Conservation (phyloP, 2,888 invertebrate genomes). For the Tromatobia lineatoria region DNA sequence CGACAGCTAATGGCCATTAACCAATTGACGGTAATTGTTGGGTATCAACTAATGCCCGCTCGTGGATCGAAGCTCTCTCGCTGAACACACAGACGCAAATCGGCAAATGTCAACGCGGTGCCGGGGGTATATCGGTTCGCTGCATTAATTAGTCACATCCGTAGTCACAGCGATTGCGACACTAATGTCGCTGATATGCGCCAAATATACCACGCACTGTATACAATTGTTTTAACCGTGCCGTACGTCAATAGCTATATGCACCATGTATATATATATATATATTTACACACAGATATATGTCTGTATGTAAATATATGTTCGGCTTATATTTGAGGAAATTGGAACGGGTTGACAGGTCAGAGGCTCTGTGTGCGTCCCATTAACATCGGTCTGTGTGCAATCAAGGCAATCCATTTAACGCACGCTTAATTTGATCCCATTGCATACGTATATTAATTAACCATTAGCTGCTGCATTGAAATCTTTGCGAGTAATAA, state of each 20-base stretch:
- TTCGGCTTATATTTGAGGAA: conserved; percentile 12
- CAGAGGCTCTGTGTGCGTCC: not conserved
- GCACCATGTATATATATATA: not conserved
- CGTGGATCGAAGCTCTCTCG: conserved; percentile 58
- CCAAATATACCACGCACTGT: conserved; percentile 52
- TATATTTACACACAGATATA: too few species aligned
- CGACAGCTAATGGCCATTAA: conserved; percentile 71
- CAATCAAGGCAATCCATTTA: conserved; percentile 53
- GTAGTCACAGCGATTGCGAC: conserved; percentile 52
- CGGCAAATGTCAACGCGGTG: not conserved
- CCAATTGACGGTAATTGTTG: conserved; percentile 74
- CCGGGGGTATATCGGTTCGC: conserved; percentile 49
- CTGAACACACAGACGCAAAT: conserved; percentile 1
- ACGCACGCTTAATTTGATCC: conserved; percentile 31
- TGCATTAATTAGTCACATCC: conserved; percentile 63
- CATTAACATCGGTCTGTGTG: conserved; percentile 51
- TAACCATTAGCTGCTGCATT: conserved; percentile 12
- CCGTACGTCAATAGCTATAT: conserved; percentile 7
- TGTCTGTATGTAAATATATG: too few species aligned
- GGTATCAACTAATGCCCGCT: conserved; percentile 70
- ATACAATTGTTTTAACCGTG: conserved; percentile 42
- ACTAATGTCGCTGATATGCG: conserved; percentile 53
- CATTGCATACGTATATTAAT: conserved; percentile 1
- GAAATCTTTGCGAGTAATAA: not conserved
- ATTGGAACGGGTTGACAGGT: conserved; percentile 12